These are phyloP conservation scores for Frankliniella fusca DNA, from an alignment of 2,888 invertebrate species.

Conservation along the genomic window DNA sequence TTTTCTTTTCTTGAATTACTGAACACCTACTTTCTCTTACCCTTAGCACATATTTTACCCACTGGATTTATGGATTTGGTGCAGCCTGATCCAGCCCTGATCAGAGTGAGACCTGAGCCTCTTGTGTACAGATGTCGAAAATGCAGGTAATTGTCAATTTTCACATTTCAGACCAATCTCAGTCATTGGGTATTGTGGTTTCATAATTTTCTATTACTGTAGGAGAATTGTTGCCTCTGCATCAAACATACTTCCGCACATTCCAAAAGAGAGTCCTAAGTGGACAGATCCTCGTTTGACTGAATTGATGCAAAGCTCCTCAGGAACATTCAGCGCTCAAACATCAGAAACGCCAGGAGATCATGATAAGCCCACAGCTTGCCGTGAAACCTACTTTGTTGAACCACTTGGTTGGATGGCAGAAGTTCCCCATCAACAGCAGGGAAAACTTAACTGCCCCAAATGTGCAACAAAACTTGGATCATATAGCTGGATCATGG, in stretches of 20 bases:
- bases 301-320: conserved; percentile 44
- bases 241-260: conserved; percentile 72
- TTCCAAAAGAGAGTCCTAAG: conserved; percentile 52
- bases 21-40: not conserved
- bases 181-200: conserved; percentile 28
- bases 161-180: not conserved
- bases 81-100: conserved; percentile 73
- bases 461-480: conserved; percentile 81
- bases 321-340: conserved; percentile 40
- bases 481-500: conserved; percentile 86
- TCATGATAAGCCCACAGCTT: conserved; percentile 46
- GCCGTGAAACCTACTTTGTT: conserved; percentile 74
- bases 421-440: conserved; percentile 61
- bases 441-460: conserved; percentile 82
- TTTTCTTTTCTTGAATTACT: conserved; percentile 18
- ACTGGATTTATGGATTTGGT: conserved; percentile 71
- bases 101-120: conserved; percentile 72
- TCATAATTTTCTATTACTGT: conserved; percentile 35
- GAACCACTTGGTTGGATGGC: conserved; percentile 90
- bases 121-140: conserved; percentile 78
- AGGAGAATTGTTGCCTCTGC: conserved; percentile 74
- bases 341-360: conserved; percentile 44
- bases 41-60: conserved; percentile 72
- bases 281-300: conserved; percentile 47
- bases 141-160: conserved; percentile 53